Evolutionary conservation across 2,113 vertebrate genomes (phyloP).

Genomic region (Lepisosteus osseus): DNA sequence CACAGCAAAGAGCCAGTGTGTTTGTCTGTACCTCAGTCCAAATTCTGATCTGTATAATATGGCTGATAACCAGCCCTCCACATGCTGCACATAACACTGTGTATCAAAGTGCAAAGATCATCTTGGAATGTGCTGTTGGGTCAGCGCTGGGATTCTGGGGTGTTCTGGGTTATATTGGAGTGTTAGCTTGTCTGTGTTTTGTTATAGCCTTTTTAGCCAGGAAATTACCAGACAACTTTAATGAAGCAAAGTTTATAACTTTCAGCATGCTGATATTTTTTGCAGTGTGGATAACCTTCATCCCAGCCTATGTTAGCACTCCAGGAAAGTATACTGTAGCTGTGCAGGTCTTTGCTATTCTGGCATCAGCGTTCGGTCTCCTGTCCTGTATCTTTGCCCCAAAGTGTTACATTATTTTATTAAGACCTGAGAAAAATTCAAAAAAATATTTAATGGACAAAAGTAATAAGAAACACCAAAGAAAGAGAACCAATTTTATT

Average conservation of each 20-base stretch:
- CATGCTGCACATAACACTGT: slow-evolving; percentile 44
- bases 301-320: slow-evolving; percentile 48
- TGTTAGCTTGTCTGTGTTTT: slow-evolving; percentile 46
- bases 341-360: slow-evolving; percentile 52
- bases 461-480: neutral
- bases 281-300: slow-evolving; percentile 52
- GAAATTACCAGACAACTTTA: slow-evolving; percentile 50
- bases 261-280: slow-evolving; percentile 55
- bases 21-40: slow-evolving; percentile 57
- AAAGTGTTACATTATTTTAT: slow-evolving; percentile 44
- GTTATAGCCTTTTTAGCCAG: slow-evolving; percentile 46
- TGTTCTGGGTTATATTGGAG: slow-evolving; percentile 46
- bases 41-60: slow-evolving; percentile 55
- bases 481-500: slow-evolving; percentile 23
- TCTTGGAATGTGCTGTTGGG: slow-evolving; percentile 45
- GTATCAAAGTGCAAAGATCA: slow-evolving; percentile 42
- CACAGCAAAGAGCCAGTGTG: slow-evolving; percentile 41
- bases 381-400: slow-evolving; percentile 48
- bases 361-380: slow-evolving; percentile 47
- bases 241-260: slow-evolving; percentile 54
- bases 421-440: slow-evolving; percentile 47
- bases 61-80: slow-evolving; percentile 55
- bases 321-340: slow-evolving; percentile 48
- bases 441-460: slow-evolving; percentile 46
- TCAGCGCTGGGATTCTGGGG: slow-evolving; percentile 49